Conservation (phyloP, 2,888 invertebrate genomes). For the Eilema depressum region DNA sequence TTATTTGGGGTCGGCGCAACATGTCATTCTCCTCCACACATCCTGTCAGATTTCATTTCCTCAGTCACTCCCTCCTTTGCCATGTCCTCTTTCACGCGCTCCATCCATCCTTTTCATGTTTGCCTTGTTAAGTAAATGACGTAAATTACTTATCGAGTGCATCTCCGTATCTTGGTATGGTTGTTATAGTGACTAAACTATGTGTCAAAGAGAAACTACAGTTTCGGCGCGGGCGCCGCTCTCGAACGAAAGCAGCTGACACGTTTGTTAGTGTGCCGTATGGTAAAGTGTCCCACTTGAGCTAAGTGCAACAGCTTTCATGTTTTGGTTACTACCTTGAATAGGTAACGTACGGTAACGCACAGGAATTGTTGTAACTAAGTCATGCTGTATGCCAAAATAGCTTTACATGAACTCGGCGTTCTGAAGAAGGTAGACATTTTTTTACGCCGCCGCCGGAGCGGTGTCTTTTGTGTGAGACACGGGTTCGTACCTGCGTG, state of each 20-base stretch:
- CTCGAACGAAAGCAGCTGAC: constrained; percentile 59
- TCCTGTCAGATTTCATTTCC: too few relatives aligned
- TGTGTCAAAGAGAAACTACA: constrained; percentile 48
- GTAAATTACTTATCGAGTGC: neutral
- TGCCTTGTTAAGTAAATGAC: neutral
- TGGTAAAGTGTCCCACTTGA: constrained; percentile 24
- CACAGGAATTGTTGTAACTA: neutral
- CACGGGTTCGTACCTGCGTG: neutral
- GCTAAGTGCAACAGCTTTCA: constrained; percentile 38
- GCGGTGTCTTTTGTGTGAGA: neutral
- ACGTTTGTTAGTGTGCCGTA: constrained; percentile 49
- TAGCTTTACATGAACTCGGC: neutral
- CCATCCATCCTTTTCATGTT: too few relatives aligned
- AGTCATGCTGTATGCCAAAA: neutral
- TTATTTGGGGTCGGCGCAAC: too few relatives aligned
- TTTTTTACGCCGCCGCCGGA: neutral
- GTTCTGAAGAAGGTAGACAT: neutral
- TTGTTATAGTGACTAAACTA: constrained; percentile 1
- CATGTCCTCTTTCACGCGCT: too few relatives aligned
- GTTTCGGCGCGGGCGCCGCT: constrained; percentile 49
- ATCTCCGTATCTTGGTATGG: neutral
- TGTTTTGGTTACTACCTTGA: constrained; percentile 16
- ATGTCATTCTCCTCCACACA: too few relatives aligned
- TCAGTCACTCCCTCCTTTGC: too few relatives aligned
- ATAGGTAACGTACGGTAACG: constrained; percentile 7